These are phyloP conservation scores for Geotrypetes seraphini DNA, from an alignment of 2,797 vertebrate genomes.

Conservation along the genomic window DNA sequence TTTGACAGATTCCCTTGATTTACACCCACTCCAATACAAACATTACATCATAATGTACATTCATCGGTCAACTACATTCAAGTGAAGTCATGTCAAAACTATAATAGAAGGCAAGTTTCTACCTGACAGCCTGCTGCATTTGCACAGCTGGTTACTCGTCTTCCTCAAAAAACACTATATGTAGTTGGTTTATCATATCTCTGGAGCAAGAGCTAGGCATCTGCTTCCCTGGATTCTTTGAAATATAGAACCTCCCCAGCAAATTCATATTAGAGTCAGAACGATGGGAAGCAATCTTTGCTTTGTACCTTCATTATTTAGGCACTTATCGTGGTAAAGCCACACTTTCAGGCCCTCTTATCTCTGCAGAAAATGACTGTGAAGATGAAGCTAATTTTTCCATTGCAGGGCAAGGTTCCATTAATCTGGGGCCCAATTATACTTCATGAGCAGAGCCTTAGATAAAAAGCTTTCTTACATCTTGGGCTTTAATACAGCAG, in stretches of 20 bases:
- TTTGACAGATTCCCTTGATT: no score
- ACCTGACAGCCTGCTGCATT: no score
- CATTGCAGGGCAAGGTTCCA: background rate
- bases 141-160: no score
- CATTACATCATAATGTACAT: no score
- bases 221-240: no score
- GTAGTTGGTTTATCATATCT: no score
- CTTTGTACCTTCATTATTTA: background rate
- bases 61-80: no score
- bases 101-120: no score
- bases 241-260: background rate
- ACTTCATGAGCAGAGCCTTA: background rate
- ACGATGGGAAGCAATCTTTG: fast-evolving
- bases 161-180: no score
- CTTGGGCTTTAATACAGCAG: background rate
- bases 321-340: background rate
- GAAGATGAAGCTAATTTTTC: background rate
- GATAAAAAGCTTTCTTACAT: slow-evolving; percentile 14
- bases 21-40: no score
- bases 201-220: no score
- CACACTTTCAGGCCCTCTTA: background rate
- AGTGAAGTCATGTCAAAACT: no score
- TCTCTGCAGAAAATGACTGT: slow-evolving; percentile 2
- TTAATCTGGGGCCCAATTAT: slow-evolving; percentile 12
- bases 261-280: background rate